These are phyloP conservation scores for Corythoichthys haematopterus DNA, from an alignment of 2,113 vertebrate species.

Conservation along the genomic window DNA sequence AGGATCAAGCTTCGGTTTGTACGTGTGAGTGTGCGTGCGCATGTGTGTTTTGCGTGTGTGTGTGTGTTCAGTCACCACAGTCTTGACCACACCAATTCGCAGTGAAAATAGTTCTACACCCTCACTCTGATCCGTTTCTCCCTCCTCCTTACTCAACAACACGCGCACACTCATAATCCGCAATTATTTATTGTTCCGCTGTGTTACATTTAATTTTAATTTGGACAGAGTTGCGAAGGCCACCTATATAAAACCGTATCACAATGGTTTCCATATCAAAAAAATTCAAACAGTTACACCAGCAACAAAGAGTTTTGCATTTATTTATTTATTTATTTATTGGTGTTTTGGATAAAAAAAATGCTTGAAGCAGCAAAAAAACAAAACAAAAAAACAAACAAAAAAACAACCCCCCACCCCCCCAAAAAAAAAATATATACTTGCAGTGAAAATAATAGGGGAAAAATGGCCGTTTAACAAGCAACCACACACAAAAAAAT, in stretches of 20 bases:
- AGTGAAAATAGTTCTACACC: constrained; percentile 27
- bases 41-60: constrained; percentile 12
- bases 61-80: constrained; percentile 32
- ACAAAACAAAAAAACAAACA: not conserved
- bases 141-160: not conserved
- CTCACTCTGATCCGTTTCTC: not conserved
- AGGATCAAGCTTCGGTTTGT: constrained; percentile 75
- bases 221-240: not conserved
- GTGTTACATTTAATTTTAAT: not conserved
- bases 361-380: too few species aligned
- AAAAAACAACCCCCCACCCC: too few species aligned
- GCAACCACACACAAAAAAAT: not conserved
- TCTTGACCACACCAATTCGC: constrained; percentile 46
- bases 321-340: too few species aligned
- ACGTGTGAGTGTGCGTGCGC: constrained; percentile 22
- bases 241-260: not conserved
- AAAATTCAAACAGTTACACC: too few species aligned
- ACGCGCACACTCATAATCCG: not conserved
- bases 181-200: too few species aligned
- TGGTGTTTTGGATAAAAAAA: too few species aligned
- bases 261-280: too few species aligned
- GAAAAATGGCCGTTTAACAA: not conserved
- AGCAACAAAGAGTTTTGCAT: too few species aligned
- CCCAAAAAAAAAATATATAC: too few species aligned
- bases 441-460: too few species aligned